Evolutionary conservation across 1,140 invertebrate genomes (phyloP).

Genomic region (Caerostris darwini): DNA sequence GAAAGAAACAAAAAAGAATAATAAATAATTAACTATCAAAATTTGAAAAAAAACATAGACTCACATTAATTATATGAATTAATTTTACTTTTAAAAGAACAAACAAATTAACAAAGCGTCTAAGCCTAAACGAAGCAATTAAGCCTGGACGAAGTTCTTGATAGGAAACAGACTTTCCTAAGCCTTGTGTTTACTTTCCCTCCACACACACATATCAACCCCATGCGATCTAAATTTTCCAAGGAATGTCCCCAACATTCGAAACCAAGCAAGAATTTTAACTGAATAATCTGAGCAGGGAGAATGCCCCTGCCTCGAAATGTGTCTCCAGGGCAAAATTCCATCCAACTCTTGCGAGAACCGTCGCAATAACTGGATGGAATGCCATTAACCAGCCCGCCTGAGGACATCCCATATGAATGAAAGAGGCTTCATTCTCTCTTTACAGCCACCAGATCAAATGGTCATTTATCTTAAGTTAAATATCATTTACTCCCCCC

Average conservation of each 20-base stretch:
- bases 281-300: neutral
- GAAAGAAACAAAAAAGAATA: too few relatives aligned
- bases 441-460: neutral
- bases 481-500: conserved; percentile 24
- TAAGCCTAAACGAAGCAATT: too few relatives aligned
- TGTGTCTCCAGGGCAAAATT: conserved; percentile 19
- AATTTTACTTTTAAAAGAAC: too few relatives aligned
- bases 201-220: too few relatives aligned
- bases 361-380: neutral
- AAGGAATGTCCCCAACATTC: neutral
- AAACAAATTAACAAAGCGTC: too few relatives aligned
- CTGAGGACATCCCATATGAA: neutral
- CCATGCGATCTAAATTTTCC: too few relatives aligned
- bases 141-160: too few relatives aligned
- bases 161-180: too few relatives aligned
- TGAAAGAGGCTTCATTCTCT: neutral
- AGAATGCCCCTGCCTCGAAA: neutral
- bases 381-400: neutral
- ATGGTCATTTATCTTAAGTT: conserved; percentile 34
- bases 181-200: too few relatives aligned
- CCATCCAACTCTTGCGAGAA: neutral
- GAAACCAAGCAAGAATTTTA: neutral
- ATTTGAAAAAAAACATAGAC: too few relatives aligned
- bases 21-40: too few relatives aligned
- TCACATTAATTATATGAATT: too few relatives aligned